Conservation (phyloP, 2,113 vertebrate species). For the Pseudolaguvia tuberculata region DNA sequence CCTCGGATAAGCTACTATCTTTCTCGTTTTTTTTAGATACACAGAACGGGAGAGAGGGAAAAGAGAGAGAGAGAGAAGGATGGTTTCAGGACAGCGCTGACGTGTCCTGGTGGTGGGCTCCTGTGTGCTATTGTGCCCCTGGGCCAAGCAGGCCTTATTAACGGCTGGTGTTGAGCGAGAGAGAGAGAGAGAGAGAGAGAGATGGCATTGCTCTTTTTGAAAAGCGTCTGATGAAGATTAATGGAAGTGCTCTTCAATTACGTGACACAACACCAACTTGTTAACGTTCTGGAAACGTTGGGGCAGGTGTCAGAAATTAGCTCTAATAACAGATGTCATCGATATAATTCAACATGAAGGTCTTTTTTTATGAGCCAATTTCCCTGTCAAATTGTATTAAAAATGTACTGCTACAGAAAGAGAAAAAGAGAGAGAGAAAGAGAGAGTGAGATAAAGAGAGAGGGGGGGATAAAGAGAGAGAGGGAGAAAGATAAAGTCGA, state of each 20-base stretch:
- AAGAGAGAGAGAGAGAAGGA: background rate
- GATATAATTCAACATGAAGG: slow-evolving; percentile 57
- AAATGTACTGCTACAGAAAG: slow-evolving; percentile 7
- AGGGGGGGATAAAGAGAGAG: background rate
- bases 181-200: slow-evolving; percentile 40
- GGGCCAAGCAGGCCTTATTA: slow-evolving; percentile 62
- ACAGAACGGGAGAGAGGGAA: no score
- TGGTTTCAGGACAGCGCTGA: background rate
- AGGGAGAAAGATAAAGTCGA: background rate
- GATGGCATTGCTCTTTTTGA: slow-evolving; percentile 55
- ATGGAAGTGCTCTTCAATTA: slow-evolving; percentile 57
- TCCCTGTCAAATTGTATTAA: slow-evolving; percentile 33
- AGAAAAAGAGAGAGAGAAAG: background rate
- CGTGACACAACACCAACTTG: slow-evolving; percentile 40
- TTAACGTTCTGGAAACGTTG: slow-evolving; percentile 38
- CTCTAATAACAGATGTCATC: slow-evolving; percentile 47
- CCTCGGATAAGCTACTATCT: background rate
- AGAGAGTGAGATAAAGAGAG: background rate
- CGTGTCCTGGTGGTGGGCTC: background rate
- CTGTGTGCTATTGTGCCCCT: slow-evolving; percentile 35
- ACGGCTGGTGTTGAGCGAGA: slow-evolving; percentile 52
- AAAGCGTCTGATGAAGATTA: slow-evolving; percentile 61
- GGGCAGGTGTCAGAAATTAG: slow-evolving; percentile 46
- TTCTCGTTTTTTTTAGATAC: background rate
- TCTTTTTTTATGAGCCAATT: slow-evolving; percentile 50